phyloP scores from a whole-genome alignment of 2,888 invertebrate genomes.

The Philonicus albiceps region DNA sequence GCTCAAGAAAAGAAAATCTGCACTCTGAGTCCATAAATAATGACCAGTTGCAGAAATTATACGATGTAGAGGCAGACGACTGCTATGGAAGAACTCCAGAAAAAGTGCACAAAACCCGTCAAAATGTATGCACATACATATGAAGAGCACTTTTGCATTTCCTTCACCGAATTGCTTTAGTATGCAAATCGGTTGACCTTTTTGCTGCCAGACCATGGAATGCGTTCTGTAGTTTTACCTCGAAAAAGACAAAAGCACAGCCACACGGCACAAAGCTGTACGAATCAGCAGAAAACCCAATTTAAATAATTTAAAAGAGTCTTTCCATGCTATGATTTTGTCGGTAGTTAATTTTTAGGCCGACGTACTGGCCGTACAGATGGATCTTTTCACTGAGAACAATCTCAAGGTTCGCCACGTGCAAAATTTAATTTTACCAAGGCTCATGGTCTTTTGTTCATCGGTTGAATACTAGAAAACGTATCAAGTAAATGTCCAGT shows the following conservation, averaged over 20 bases:
- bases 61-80: constrained; percentile 19
- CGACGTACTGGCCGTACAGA: background rate
- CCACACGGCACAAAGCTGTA: background rate
- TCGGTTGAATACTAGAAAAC: background rate
- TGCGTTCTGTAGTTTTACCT: constrained; percentile 31
- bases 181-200: constrained; percentile 49
- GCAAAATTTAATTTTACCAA: background rate
- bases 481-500: background rate
- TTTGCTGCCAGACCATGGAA: constrained; percentile 46
- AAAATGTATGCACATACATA: constrained; percentile 48
- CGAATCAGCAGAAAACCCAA: constrained; percentile 44
- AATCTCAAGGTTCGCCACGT: background rate
- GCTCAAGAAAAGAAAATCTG: constrained; percentile 35
- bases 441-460: background rate
- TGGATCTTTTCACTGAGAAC: background rate
- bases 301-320: constrained; percentile 46
- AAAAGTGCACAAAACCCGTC: constrained; percentile 45
- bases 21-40: constrained; percentile 41
- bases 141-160: constrained; percentile 49
- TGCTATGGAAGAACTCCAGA: background rate
- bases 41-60: constrained; percentile 43
- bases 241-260: constrained; percentile 30
- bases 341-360: constrained; percentile 41
- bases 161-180: constrained; percentile 48
- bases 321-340: constrained; percentile 41